A percentile compares a stretch with the other conserved stretches of the same genome.
Conservation (phyloP, 2,888 invertebrate genomes). For the Rhaphigaster nebulosa region DNA sequence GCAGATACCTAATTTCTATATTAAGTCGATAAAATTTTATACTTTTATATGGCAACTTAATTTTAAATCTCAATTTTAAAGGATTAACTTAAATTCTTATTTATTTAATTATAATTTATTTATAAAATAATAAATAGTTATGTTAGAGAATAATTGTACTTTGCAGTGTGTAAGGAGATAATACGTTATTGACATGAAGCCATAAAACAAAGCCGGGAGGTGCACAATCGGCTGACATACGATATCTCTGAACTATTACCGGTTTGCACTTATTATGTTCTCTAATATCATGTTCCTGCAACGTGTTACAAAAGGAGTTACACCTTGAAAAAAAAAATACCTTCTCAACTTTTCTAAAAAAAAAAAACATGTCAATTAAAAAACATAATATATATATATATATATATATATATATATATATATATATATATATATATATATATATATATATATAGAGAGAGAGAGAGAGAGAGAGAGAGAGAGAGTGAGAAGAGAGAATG, state of each 20-base stretch:
- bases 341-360: background rate
- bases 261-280: background rate
- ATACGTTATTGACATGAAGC: slow-evolving; percentile 4
- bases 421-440: too few relatives aligned
- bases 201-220: background rate
- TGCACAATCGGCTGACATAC: slow-evolving; percentile 33
- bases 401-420: too few relatives aligned
- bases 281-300: background rate
- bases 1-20: too few relatives aligned
- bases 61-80: too few relatives aligned
- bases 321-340: background rate
- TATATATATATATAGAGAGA: too few relatives aligned
- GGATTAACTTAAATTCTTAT: too few relatives aligned
- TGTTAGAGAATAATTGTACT: background rate
- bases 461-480: too few relatives aligned
- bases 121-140: background rate
- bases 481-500: too few relatives aligned
- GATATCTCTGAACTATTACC: background rate
- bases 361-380: too few relatives aligned
- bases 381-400: too few relatives aligned
- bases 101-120: background rate
- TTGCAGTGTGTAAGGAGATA: background rate
- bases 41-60: too few relatives aligned
- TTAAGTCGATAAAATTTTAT: too few relatives aligned
- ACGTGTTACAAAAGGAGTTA: background rate